Percentiles rank a stretch among this genome's conserved stretches.
Conservation (phyloP, 2,797 vertebrate genomes). For the Hypotaenidia okinawae region DNA sequence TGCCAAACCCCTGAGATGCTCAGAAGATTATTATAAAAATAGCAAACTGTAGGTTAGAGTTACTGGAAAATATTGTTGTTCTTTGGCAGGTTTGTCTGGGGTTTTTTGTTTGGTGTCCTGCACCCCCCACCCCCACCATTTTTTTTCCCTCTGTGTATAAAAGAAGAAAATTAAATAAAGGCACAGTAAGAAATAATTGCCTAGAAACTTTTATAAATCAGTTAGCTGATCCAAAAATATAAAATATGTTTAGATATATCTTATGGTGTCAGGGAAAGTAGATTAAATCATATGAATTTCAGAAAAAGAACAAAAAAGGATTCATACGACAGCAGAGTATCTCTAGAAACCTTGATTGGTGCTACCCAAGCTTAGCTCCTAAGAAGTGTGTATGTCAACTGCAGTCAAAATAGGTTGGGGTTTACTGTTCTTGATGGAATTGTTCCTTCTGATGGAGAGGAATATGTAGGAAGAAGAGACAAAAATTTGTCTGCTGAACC, state of each 20-base stretch:
- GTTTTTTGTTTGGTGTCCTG: too few relatives aligned
- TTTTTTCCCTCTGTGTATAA: too few relatives aligned
- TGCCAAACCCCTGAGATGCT: not conserved
- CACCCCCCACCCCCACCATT: not conserved
- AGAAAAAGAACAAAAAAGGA: not conserved
- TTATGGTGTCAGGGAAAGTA: not conserved
- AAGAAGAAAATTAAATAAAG: not conserved
- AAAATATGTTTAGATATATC: not conserved
- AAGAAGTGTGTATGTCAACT: fast-evolving
- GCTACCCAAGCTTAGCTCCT: not conserved
- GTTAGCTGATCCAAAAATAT: not conserved
- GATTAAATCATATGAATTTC: not conserved
- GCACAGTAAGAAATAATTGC: not conserved
- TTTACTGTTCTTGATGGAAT: not conserved
- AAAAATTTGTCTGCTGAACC: not conserved
- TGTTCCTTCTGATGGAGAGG: not conserved
- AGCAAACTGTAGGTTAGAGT: not conserved
- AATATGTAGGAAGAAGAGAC: not conserved
- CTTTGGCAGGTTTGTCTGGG: too few relatives aligned
- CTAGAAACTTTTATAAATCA: not conserved
- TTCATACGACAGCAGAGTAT: not conserved
- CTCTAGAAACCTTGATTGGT: not conserved
- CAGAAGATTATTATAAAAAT: not conserved
- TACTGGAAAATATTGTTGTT: not conserved
- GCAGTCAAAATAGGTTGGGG: not conserved